Percentiles rank a stretch among this genome's conserved stretches.
phyloP scores from a whole-genome alignment of 2,797 vertebrate species.

The Chelmon rostratus region DNA sequence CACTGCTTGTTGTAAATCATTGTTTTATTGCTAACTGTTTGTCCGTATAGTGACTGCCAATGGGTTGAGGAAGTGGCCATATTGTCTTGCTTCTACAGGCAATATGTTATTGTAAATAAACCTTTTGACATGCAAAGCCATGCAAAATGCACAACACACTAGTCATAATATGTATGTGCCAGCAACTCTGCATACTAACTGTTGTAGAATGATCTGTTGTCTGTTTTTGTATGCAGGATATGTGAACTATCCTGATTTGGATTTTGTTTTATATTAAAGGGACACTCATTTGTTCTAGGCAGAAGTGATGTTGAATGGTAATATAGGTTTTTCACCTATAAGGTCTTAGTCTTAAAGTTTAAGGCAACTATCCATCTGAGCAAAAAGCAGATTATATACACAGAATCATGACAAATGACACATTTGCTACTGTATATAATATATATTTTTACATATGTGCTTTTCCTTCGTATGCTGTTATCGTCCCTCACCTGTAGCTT shows the following conservation, averaged over 20 bases:
- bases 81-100: not conserved
- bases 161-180: not conserved
- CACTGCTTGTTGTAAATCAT: not conserved
- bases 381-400: no score
- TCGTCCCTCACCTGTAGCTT: not conserved
- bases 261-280: not conserved
- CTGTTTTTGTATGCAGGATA: not conserved
- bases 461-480: not conserved
- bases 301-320: not conserved
- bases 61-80: not conserved
- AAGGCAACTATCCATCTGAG: not conserved
- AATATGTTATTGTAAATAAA: not conserved
- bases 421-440: no score
- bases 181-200: not conserved
- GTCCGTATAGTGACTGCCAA: not conserved
- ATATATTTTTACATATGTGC: no score
- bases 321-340: not conserved
- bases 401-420: no score
- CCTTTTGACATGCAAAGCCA: not conserved
- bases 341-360: not conserved
- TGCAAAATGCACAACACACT: not conserved
- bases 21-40: slow-evolving; percentile 9
- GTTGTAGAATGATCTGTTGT: not conserved
- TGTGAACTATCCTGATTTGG: not conserved
- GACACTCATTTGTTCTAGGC: not conserved